These are phyloP conservation scores for Lepilemur septentrionalis DNA, from an alignment of 2,797 vertebrate species.

Conservation along the genomic window DNA sequence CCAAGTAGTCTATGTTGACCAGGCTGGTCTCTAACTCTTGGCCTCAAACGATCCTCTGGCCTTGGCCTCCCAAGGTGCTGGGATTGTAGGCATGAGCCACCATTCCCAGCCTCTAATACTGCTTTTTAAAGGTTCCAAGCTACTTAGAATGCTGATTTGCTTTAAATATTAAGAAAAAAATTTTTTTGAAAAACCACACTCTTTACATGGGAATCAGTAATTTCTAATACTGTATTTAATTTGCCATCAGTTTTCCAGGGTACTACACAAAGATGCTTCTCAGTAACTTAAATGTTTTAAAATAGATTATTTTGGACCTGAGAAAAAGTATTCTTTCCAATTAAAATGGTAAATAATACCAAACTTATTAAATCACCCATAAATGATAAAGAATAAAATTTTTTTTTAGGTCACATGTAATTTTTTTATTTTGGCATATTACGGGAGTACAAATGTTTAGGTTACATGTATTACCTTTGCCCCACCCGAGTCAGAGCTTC, in stretches of 20 bases:
- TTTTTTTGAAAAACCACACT: not conserved
- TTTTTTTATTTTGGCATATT: too few relatives aligned
- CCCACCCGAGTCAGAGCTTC: too few relatives aligned
- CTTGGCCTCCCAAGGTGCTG: not conserved
- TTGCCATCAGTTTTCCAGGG: not conserved
- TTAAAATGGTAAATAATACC: not conserved
- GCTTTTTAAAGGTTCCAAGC: not conserved
- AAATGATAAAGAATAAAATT: not conserved
- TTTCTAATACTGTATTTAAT: constrained; percentile 24
- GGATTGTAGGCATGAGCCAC: not conserved
- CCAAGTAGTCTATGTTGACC: not conserved
- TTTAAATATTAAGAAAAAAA: not conserved
- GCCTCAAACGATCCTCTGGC: not conserved
- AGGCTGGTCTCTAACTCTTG: not conserved
- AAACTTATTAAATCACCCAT: not conserved
- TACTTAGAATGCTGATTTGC: not conserved
- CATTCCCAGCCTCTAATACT: not conserved
- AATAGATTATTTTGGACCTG: not conserved
- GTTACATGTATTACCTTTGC: too few relatives aligned
- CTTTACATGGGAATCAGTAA: not conserved
- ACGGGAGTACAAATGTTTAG: too few relatives aligned
- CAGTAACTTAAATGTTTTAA: not conserved
- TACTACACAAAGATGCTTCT: not conserved
- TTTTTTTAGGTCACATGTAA: too few relatives aligned
- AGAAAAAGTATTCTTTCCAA: not conserved